phyloP scores from a whole-genome alignment of 2,113 vertebrate genomes.

The Ellobius talpinus region DNA sequence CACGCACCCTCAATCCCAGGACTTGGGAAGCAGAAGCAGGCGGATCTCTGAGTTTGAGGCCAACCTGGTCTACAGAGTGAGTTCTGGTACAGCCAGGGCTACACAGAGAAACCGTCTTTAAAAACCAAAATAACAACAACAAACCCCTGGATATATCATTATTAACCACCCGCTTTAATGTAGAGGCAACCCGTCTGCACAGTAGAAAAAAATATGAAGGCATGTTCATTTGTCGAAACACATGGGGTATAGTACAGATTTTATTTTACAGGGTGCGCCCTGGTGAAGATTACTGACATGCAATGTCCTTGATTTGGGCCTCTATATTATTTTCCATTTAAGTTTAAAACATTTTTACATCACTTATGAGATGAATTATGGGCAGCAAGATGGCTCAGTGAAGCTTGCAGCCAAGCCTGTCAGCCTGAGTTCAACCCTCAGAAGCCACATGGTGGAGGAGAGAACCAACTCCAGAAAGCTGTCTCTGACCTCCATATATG shows the following conservation, averaged over 20 bases:
- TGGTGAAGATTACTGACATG: conserved; percentile 32
- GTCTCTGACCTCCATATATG: not conserved
- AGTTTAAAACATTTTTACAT: conserved; percentile 66
- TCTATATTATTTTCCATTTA: conserved; percentile 58
- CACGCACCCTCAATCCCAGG: no score
- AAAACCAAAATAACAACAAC: not conserved
- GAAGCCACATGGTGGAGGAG: not conserved
- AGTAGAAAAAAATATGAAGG: not conserved
- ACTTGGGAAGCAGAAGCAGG: no score
- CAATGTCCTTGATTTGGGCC: conserved; percentile 67
- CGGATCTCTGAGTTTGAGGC: no score
- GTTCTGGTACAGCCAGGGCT: no score
- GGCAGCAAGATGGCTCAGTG: not conserved
- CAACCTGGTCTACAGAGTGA: no score
- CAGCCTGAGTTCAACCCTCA: not conserved
- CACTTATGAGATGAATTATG: conserved; percentile 74
- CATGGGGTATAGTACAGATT: conserved; percentile 50
- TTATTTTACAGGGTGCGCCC: conserved; percentile 71
- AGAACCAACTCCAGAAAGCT: not conserved
- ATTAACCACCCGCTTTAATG: conserved; percentile 12
- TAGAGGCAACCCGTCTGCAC: not conserved
- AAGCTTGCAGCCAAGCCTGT: not conserved
- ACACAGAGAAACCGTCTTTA: no score
- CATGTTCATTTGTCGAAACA: not conserved
- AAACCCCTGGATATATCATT: not conserved